Evolutionary conservation across 2,797 vertebrate genomes (phyloP).

Genomic region (Acomys russatus): DNA sequence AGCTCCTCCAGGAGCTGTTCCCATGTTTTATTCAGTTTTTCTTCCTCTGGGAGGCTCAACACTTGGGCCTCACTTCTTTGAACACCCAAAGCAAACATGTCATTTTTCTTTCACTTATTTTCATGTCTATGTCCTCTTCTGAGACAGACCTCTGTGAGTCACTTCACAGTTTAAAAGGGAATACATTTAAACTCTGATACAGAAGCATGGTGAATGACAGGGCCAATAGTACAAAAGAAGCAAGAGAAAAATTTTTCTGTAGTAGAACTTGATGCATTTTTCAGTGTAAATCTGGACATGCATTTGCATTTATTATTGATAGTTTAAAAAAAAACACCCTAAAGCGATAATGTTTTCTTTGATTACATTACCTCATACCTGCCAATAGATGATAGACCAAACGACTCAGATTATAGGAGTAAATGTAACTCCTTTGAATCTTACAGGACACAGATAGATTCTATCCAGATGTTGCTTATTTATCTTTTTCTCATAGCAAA

Average conservation of each 20-base stretch:
- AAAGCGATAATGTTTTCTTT: slow-evolving; percentile 34
- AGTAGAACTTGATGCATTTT: background rate
- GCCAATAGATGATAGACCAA: background rate
- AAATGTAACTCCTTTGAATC: slow-evolving; percentile 26
- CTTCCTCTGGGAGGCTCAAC: background rate
- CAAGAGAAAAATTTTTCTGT: background rate
- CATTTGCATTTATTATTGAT: slow-evolving; percentile 27
- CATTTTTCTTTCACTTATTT: slow-evolving; percentile 52
- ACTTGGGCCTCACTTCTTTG: background rate
- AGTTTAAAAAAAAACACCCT: background rate
- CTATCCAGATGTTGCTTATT: background rate
- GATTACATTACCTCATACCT: background rate
- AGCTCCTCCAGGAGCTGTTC: background rate
- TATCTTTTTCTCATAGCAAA: background rate
- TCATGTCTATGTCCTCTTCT: background rate
- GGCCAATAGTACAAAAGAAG: background rate
- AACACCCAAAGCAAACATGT: slow-evolving; percentile 17
- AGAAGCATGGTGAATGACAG: background rate
- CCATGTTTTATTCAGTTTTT: slow-evolving; percentile 55
- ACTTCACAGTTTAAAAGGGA: slow-evolving; percentile 4
- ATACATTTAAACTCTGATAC: background rate
- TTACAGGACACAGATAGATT: background rate
- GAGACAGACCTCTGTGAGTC: background rate
- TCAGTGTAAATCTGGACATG: slow-evolving; percentile 1
- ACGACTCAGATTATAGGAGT: background rate